Percentiles rank a stretch among this genome's conserved stretches.
phyloP scores from a whole-genome alignment of 2,888 invertebrate genomes.

The Ectobius pallidus region DNA sequence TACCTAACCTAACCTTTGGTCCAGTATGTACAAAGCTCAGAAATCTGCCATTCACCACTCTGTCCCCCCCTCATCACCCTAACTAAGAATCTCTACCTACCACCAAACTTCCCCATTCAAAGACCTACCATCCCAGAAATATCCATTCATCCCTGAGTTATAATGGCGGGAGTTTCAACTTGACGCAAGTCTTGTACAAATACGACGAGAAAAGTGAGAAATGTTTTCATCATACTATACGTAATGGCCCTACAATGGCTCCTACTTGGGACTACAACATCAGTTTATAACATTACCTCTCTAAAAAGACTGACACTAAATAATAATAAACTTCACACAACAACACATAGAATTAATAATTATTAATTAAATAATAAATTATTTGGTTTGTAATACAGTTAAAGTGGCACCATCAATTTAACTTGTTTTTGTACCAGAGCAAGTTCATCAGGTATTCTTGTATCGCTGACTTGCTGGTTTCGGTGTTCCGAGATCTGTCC shows the following conservation, averaged over 20 bases:
- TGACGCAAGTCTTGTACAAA: constrained; percentile 32
- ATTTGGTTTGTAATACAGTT: constrained; percentile 59
- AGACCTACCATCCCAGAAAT: constrained; percentile 41
- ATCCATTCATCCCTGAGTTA: constrained; percentile 42
- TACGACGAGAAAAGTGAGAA: constrained; percentile 34
- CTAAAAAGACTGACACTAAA: constrained; percentile 40
- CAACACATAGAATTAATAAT: constrained; percentile 49
- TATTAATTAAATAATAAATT: constrained; percentile 58
- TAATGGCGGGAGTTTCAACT: constrained; percentile 40
- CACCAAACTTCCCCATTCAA: constrained; percentile 32
- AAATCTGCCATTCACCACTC: constrained; percentile 12
- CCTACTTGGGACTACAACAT: constrained; percentile 32
- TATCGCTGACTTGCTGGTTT: not conserved
- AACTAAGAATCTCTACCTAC: constrained; percentile 15
- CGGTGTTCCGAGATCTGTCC: not conserved
- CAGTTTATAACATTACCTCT: constrained; percentile 37
- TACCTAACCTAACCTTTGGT: constrained; percentile 39
- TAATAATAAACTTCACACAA: constrained; percentile 42
- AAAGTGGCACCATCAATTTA: constrained; percentile 53
- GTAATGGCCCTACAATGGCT: constrained; percentile 33
- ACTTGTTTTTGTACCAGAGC: constrained; percentile 25
- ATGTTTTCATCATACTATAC: constrained; percentile 25
- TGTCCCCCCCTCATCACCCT: not conserved
- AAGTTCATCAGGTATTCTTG: constrained; percentile 4
- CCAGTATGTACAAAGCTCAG: constrained; percentile 43